Percentiles rank a stretch among this genome's conserved stretches.
Evolutionary conservation across 2,797 vertebrate genomes (phyloP).

Genomic region (Scarus forsteni): DNA sequence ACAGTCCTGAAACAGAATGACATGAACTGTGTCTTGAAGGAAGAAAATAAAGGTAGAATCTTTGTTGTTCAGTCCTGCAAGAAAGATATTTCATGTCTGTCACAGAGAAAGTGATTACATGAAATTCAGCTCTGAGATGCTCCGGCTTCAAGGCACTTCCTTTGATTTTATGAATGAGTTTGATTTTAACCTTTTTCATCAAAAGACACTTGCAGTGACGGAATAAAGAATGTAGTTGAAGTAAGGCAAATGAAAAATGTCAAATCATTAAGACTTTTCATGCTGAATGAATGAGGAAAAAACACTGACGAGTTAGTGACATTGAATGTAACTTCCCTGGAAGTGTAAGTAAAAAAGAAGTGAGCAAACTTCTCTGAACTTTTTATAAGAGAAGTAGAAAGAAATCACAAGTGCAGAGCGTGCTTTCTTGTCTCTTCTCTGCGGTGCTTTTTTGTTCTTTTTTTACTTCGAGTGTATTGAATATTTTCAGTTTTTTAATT

Average conservation of each 20-base stretch:
- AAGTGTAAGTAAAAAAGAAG: too few relatives aligned
- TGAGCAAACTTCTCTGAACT: too few relatives aligned
- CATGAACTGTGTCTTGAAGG: too few relatives aligned
- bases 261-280: slow-evolving; percentile 15
- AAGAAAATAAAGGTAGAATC: too few relatives aligned
- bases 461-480: too few relatives aligned
- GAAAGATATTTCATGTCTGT: too few relatives aligned
- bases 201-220: slow-evolving; percentile 18
- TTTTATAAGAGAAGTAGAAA: too few relatives aligned
- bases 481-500: too few relatives aligned
- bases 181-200: slow-evolving; percentile 19
- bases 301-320: not conserved
- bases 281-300: not conserved
- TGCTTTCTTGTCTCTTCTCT: not conserved
- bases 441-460: too few relatives aligned
- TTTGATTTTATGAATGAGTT: slow-evolving; percentile 17
- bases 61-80: too few relatives aligned
- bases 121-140: slow-evolving; percentile 1
- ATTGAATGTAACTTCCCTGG: not conserved
- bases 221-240: slow-evolving; percentile 7
- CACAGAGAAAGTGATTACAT: slow-evolving; percentile 3
- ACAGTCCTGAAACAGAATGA: too few relatives aligned
- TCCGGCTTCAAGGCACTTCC: not conserved
- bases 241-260: slow-evolving; percentile 22
- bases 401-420: not conserved